A percentile compares a stretch with the other conserved stretches of the same genome.
Conservation (phyloP, 2,888 invertebrate genomes). For the Siphlonurus alternatus region DNA sequence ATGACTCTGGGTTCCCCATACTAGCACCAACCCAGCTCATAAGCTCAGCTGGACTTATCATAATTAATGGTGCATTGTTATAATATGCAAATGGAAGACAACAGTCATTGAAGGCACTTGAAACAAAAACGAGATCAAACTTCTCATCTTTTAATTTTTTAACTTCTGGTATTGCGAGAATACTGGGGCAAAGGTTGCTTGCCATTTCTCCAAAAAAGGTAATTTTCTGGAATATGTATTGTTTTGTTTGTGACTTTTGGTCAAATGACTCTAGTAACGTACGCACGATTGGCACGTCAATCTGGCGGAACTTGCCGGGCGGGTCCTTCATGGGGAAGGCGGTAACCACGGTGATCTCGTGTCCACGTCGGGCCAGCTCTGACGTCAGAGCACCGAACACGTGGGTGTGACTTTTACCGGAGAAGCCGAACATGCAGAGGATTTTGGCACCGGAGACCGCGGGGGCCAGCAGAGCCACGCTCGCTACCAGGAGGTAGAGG, state of each 20-base stretch:
- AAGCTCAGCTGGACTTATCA: slow-evolving; percentile 12
- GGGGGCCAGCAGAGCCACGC: not conserved
- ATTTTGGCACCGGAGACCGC: not conserved
- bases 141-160: slow-evolving; percentile 6
- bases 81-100: slow-evolving; percentile 17
- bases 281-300: not conserved
- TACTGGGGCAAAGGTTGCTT: not conserved
- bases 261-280: not conserved
- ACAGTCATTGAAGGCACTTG: slow-evolving; percentile 19
- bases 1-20: slow-evolving; percentile 16
- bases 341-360: slow-evolving; percentile 6
- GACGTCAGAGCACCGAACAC: slow-evolving; percentile 5
- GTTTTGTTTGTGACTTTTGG: not conserved
- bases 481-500: too few relatives aligned
- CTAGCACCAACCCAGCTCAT: slow-evolving; percentile 14
- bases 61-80: slow-evolving; percentile 14
- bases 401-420: slow-evolving; percentile 5
- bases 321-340: slow-evolving; percentile 2
- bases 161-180: not conserved
- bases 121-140: slow-evolving; percentile 18
- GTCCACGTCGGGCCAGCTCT: slow-evolving; percentile 5
- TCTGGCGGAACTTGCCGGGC: slow-evolving; percentile 3
- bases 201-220: not conserved
- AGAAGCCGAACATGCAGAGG: not conserved
- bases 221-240: not conserved